A percentile compares a stretch with the other conserved stretches of the same genome.
Conservation (phyloP, 2,888 invertebrate genomes). For the Mechanitis mazaeus region DNA sequence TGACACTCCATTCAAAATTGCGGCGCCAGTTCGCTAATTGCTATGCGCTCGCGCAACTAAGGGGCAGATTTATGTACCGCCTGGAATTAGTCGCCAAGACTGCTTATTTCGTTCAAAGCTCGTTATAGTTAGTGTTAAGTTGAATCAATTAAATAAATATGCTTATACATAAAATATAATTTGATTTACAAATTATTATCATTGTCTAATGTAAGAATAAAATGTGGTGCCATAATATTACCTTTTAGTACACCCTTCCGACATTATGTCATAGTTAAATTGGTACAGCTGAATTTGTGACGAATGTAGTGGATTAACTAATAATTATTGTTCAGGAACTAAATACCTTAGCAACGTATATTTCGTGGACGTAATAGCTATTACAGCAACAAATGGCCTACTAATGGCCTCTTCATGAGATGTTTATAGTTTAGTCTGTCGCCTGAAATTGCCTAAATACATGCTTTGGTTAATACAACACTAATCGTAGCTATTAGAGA, state of each 20-base stretch:
- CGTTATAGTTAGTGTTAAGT: constrained; percentile 3
- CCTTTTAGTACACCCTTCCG: no score
- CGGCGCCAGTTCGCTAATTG: constrained; percentile 38
- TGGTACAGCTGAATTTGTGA: no score
- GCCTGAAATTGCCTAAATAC: constrained; percentile 45
- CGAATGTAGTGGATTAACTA: constrained; percentile 9
- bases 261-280: no score
- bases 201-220: no score
- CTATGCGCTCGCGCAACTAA: constrained; percentile 35
- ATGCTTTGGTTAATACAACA: constrained; percentile 32
- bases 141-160: background rate
- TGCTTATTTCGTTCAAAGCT: constrained; percentile 10
- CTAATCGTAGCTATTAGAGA: constrained; percentile 25
- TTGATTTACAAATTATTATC: no score
- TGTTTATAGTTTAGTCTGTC: constrained; percentile 46
- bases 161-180: no score
- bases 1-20: constrained; percentile 30
- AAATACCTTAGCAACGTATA: no score
- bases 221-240: no score
- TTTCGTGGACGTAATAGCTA: constrained; percentile 28
- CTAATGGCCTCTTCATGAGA: constrained; percentile 44
- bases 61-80: constrained; percentile 40
- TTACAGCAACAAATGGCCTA: constrained; percentile 47
- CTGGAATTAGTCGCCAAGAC: constrained; percentile 30
- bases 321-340: constrained; percentile 24